A percentile compares a stretch with the other conserved stretches of the same genome.
Conservation (phyloP, 2,113 vertebrate genomes). For the Halcyon malimbica region DNA sequence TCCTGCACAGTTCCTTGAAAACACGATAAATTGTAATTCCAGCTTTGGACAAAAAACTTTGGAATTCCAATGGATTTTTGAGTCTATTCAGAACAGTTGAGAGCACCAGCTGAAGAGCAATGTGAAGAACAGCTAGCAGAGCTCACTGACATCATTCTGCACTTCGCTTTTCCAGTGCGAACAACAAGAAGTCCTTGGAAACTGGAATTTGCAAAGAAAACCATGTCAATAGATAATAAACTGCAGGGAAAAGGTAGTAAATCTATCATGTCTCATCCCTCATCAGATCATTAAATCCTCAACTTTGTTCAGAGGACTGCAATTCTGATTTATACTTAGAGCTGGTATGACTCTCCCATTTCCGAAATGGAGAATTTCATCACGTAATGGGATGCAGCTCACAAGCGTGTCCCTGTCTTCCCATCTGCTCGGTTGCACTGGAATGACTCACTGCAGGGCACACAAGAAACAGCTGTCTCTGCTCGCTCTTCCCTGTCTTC, state of each 20-base stretch:
- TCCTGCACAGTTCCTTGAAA: not conserved
- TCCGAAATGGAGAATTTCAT: not conserved
- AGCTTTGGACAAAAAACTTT: not conserved
- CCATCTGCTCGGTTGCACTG: not conserved
- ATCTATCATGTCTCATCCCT: not conserved
- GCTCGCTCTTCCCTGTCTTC: not conserved
- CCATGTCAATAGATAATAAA: not conserved
- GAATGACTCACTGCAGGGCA: not conserved
- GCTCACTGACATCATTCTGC: not conserved
- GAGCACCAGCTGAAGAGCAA: not conserved
- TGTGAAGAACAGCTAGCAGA: not conserved
- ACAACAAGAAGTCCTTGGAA: not conserved
- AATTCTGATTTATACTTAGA: not conserved
- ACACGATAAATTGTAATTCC: not conserved
- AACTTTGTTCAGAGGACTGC: not conserved
- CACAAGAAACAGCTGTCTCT: not conserved
- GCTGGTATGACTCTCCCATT: not conserved
- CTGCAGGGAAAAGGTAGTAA: not conserved
- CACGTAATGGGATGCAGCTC: not conserved
- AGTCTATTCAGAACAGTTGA: not conserved
- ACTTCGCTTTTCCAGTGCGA: not conserved
- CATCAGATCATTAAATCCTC: not conserved
- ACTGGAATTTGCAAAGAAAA: not conserved
- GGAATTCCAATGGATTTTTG: not conserved
- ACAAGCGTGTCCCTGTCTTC: not conserved